phyloP scores from a whole-genome alignment of 2,888 invertebrate genomes.

The Lochmaea crataegi region DNA sequence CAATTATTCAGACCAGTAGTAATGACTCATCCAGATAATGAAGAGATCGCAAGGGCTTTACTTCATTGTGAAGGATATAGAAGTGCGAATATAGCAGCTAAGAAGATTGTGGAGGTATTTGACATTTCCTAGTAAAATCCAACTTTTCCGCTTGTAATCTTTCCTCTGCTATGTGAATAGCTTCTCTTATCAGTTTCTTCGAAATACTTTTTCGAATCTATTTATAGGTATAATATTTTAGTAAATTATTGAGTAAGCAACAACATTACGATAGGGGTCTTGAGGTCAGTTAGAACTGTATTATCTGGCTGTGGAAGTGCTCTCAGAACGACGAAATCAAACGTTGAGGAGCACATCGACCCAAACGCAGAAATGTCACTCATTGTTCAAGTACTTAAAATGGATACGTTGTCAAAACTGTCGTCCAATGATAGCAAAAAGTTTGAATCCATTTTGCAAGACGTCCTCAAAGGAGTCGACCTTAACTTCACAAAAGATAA shows the following conservation, averaged over 20 bases:
- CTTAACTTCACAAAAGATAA: constrained; percentile 71
- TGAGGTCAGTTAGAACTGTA: constrained; percentile 94
- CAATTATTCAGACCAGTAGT: constrained; percentile 96
- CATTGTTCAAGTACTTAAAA: constrained; percentile 79
- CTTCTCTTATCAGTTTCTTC: no score
- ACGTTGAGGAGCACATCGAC: constrained; percentile 45
- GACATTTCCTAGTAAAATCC: constrained; percentile 76
- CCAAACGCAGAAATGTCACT: constrained; percentile 72
- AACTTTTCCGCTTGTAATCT: no score
- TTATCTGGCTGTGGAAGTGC: constrained; percentile 80
- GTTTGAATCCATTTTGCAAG: constrained; percentile 77
- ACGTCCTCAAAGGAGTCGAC: constrained; percentile 83
- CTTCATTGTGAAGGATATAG: constrained; percentile 91
- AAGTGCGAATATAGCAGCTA: constrained; percentile 80
- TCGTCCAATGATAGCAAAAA: constrained; percentile 80
- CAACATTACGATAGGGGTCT: constrained; percentile 99
- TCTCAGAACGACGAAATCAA: constrained; percentile 62
- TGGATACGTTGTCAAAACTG: constrained; percentile 87
- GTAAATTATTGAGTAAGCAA: constrained; percentile 87
- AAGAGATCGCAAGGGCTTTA: constrained; percentile 87
- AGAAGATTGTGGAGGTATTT: constrained; percentile 89
- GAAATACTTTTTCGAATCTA: no score
- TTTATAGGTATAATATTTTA: no score
- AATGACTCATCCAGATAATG: constrained; percentile 91
- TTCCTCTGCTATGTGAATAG: no score